A percentile compares a stretch with the other conserved stretches of the same genome.
phyloP scores from a whole-genome alignment of 23 tunicate species.

The Ciona savignyi region DNA sequence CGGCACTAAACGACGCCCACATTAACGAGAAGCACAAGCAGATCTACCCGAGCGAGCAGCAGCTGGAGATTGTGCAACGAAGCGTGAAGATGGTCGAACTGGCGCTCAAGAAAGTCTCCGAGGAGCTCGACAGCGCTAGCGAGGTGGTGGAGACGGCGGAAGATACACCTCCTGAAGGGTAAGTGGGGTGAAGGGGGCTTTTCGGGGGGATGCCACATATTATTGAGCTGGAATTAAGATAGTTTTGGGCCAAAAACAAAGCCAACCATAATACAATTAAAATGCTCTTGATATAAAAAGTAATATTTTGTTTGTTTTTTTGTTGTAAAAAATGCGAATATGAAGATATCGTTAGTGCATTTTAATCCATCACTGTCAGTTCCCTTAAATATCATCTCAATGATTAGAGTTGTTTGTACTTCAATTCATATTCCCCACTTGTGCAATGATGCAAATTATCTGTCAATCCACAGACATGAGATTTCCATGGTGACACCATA shows the following conservation, averaged over 20 bases:
- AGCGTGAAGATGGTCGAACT: slow-evolving; percentile 47
- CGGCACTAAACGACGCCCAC: slow-evolving; percentile 22
- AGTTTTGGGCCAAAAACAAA: too few relatives aligned
- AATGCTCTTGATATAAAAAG: too few relatives aligned
- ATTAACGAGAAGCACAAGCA: slow-evolving; percentile 55
- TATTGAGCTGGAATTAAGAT: too few relatives aligned
- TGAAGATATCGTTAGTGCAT: too few relatives aligned
- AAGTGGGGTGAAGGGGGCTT: not conserved
- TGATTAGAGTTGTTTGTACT: too few relatives aligned
- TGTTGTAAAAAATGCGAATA: too few relatives aligned
- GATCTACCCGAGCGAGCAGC: slow-evolving; percentile 65
- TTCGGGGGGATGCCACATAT: too few relatives aligned
- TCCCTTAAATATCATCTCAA: too few relatives aligned
- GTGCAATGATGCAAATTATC: slow-evolving; percentile 20
- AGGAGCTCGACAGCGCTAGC: slow-evolving; percentile 6
- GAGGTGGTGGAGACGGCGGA: slow-evolving; percentile 3
- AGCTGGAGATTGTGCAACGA: slow-evolving; percentile 37
- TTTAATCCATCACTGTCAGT: too few relatives aligned
- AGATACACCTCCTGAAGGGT: slow-evolving; percentile 17
- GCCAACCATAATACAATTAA: too few relatives aligned
- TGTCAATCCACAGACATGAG: slow-evolving; percentile 17
- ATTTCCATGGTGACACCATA: not conserved
- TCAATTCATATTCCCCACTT: too few relatives aligned
- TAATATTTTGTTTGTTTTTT: too few relatives aligned
- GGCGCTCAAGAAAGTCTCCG: slow-evolving; percentile 64